These are phyloP conservation scores for Brachypteracias leptosomus DNA, from an alignment of 2,113 vertebrate species.

Conservation along the genomic window DNA sequence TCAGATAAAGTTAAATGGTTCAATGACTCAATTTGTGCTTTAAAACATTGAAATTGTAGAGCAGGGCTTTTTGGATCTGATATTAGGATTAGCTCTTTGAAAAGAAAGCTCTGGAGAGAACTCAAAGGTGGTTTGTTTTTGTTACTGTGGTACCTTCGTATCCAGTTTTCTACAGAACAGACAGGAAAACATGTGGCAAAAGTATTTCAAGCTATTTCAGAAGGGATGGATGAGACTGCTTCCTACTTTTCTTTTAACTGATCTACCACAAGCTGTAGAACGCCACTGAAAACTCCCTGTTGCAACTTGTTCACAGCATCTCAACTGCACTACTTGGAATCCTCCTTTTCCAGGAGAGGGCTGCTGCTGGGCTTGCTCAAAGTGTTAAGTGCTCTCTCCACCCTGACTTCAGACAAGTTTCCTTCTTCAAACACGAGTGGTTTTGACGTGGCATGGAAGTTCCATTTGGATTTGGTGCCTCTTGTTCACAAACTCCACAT, in stretches of 20 bases:
- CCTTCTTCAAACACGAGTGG: background rate
- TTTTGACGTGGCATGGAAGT: background rate
- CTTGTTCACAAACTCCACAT: background rate
- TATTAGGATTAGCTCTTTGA: slow-evolving; percentile 54
- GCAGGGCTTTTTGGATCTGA: slow-evolving; percentile 12
- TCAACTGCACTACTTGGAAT: background rate
- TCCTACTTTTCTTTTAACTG: slow-evolving; percentile 34
- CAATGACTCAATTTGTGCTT: slow-evolving; percentile 64
- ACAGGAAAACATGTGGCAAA: background rate
- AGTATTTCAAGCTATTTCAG: background rate
- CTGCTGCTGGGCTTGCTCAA: background rate
- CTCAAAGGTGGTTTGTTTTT: background rate
- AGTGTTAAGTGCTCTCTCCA: background rate
- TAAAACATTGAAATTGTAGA: slow-evolving; percentile 31
- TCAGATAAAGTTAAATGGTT: slow-evolving; percentile 57
- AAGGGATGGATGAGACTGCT: slow-evolving; percentile 15
- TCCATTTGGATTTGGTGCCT: background rate
- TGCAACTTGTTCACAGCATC: background rate
- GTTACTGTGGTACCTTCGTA: background rate
- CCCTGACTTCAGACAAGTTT: background rate
- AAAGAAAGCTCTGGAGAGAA: slow-evolving; percentile 15
- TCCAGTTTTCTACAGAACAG: background rate
- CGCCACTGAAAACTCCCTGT: background rate
- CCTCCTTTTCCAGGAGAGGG: background rate
- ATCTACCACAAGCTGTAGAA: slow-evolving; percentile 40